phyloP scores from a whole-genome alignment of 1,140 invertebrate genomes.

The Microplitis mediator region DNA sequence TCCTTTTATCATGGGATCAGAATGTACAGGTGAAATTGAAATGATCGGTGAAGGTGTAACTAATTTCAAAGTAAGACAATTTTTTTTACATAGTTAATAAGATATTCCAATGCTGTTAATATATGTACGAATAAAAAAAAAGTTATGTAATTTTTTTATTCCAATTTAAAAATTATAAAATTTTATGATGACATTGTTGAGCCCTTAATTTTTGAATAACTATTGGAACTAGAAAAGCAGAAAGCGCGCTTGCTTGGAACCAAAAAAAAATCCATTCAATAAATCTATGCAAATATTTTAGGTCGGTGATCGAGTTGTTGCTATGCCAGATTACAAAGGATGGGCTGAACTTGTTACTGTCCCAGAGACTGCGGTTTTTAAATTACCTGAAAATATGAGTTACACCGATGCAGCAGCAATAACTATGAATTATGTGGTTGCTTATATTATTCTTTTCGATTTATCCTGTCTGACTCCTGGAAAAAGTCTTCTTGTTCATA shows the following conservation, averaged over 20 bases:
- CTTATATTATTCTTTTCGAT: conserved; percentile 85
- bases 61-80: conserved; percentile 75
- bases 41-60: conserved; percentile 81
- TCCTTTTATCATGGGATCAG: conserved; percentile 86
- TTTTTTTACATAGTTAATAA: not conserved
- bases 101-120: no score
- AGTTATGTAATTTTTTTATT: no score
- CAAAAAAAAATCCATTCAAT: no score
- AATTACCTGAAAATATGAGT: conserved; percentile 76
- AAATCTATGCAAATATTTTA: conserved; percentile 49
- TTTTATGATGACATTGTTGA: no score
- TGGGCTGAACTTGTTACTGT: conserved; percentile 86
- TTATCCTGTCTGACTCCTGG: conserved; percentile 77
- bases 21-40: conserved; percentile 85
- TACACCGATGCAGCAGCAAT: conserved; percentile 82
- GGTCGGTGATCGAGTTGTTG: conserved; percentile 86
- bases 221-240: no score
- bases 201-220: no score
- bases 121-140: no score
- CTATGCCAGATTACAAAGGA: conserved; percentile 80
- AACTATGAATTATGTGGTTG: conserved; percentile 85
- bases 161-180: no score
- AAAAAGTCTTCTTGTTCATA: conserved; percentile 83
- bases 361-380: conserved; percentile 78
- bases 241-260: no score